Base-by-base conservation (phyloP, 2,888 invertebrate genomes). In the Cataglyphis rosenhaueri region DNA sequence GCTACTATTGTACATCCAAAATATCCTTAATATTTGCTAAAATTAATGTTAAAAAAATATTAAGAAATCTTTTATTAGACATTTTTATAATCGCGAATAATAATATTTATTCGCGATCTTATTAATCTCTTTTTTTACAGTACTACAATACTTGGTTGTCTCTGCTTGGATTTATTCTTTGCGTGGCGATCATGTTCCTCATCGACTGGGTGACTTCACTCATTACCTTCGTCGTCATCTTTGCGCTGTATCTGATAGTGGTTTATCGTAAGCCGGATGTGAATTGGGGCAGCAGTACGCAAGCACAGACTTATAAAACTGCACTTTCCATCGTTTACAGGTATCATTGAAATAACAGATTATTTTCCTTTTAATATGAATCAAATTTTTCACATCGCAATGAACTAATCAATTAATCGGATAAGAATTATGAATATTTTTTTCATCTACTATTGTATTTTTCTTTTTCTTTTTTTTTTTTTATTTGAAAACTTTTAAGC, bases 271-370 rank as follows among this genome's bases (percentile, higher is more conserved):
- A 99, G 93, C 99, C 99, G 92, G 98, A 99, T 93, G 99, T 99
- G 3, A 99, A 99, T 95, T 99, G 99, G 99, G 99, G 99, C 35
- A 98, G 98, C 82, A 98, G 98, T 9, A 98, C 99, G 0, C 99
- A 99, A 94, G 99, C 99, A 0, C 99, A 99, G 95, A 98, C 97
- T 48, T 99, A 99, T 95, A 98, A 98, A 94, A 97, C 97, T 12
- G 99, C 99, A 0, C 94, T 99, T 4, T 96, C 97, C 12, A 97
- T 98, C 21, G 97, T 98, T 0, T 97, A 98, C 85, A 90, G 93
- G 94, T 94, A 91, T 61, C 12, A 41, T 64, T 71, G 8, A 41
- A 62, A 48, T 12, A 25, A 74, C 29, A n/a, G 3, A n/a, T 38
- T 21, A 18, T 41, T 38, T 71, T 32, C 12, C 29, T 5, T 29